Percentiles rank a stretch among this genome's conserved stretches.
phyloP scores from a whole-genome alignment of 1,140 invertebrate species.

The Tribolium madens region DNA sequence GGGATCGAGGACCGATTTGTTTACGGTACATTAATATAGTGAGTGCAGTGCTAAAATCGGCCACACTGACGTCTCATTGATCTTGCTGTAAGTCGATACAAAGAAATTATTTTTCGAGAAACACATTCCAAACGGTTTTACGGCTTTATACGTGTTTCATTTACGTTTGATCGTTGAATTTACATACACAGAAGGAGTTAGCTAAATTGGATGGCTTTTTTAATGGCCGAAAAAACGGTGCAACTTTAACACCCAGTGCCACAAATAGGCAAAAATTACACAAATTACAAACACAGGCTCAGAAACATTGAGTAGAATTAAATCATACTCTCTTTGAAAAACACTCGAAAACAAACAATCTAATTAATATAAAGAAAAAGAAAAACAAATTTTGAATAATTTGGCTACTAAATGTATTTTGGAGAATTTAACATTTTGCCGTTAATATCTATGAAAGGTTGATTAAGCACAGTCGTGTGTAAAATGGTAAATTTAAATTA shows the following conservation, averaged over 20 bases:
- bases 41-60: constrained; percentile 32
- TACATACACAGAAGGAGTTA: constrained; percentile 11
- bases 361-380: too few species aligned
- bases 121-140: background rate
- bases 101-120: background rate
- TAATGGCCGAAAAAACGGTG: constrained; percentile 1
- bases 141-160: background rate
- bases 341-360: too few species aligned
- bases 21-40: constrained; percentile 41
- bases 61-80: background rate
- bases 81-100: constrained; percentile 14
- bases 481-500: too few species aligned
- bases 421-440: too few species aligned
- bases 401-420: too few species aligned
- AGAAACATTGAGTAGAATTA: too few species aligned
- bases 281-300: too few species aligned
- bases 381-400: too few species aligned
- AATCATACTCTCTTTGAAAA: too few species aligned
- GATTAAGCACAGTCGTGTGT: too few species aligned
- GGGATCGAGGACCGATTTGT: constrained; percentile 34
- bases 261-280: too few species aligned
- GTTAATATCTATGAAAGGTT: too few species aligned
- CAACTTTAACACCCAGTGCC: background rate
- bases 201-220: constrained; percentile 8
- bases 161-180: constrained; percentile 27